Evolutionary conservation across 2,888 invertebrate genomes (phyloP).

Genomic region (Leucophenga montana): DNA sequence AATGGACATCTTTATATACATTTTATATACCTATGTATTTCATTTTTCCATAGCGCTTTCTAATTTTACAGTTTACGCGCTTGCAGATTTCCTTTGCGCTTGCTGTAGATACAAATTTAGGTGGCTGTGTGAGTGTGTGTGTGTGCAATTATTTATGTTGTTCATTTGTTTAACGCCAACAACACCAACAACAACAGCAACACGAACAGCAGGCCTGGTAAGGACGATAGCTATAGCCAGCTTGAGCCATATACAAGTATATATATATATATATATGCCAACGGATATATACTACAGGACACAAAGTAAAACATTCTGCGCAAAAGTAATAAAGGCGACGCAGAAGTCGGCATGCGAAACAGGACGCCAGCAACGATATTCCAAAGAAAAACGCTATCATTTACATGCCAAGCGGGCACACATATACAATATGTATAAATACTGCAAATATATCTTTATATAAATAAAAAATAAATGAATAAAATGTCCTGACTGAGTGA

Average conservation of each 20-base stretch:
- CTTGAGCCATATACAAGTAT: not conserved
- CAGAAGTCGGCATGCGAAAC: slow-evolving; percentile 28
- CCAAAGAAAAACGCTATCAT: slow-evolving; percentile 61
- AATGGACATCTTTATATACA: too few relatives aligned
- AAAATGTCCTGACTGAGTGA: too few relatives aligned
- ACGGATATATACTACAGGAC: too few relatives aligned
- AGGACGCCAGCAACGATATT: slow-evolving; percentile 44
- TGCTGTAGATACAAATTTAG: slow-evolving; percentile 11
- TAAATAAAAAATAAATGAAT: too few relatives aligned
- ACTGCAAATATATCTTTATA: not conserved
- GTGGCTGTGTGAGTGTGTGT: slow-evolving; percentile 24
- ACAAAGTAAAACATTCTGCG: slow-evolving; percentile 25
- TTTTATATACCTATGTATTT: too few relatives aligned
- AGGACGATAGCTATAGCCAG: not conserved
- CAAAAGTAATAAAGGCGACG: slow-evolving; percentile 18
- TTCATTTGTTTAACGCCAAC: slow-evolving; percentile 64
- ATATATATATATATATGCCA: not conserved
- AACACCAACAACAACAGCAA: slow-evolving; percentile 31
- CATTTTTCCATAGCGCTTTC: slow-evolving; percentile 30
- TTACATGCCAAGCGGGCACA: slow-evolving; percentile 59
- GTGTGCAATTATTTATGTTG: slow-evolving; percentile 63
- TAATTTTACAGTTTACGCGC: slow-evolving; percentile 57
- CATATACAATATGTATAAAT: slow-evolving; percentile 42
- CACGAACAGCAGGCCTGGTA: too few relatives aligned
- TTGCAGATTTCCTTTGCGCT: slow-evolving; percentile 26